Evolutionary conservation across 2,888 invertebrate genomes (phyloP).

Genomic region (Drosophila buzzatii): DNA sequence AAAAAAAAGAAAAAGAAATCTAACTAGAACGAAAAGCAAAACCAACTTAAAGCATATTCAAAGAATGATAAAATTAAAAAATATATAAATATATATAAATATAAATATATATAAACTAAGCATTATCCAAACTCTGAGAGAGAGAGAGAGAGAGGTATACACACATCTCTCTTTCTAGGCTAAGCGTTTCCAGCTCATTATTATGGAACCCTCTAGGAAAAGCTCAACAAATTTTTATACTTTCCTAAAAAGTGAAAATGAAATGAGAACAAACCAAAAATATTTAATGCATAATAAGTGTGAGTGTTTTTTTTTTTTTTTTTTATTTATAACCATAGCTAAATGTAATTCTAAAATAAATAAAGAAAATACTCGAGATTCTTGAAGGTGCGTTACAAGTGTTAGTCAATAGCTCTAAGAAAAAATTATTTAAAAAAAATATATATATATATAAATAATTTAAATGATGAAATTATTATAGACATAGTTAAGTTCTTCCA

Average conservation of each 20-base stretch:
- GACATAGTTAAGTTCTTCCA: constrained; percentile 77
- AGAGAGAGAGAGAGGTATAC: background rate
- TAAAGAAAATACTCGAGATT: constrained; percentile 34
- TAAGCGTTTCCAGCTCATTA: constrained; percentile 42
- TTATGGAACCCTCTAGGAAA: constrained; percentile 36
- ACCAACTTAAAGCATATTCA: constrained; percentile 13
- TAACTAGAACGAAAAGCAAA: constrained; percentile 2
- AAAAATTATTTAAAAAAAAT: constrained; percentile 1
- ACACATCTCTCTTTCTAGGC: constrained; percentile 18
- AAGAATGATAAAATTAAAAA: constrained; percentile 13
- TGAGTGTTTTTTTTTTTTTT: constrained; percentile 16
- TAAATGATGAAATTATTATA: constrained; percentile 1
- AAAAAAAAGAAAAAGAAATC: background rate
- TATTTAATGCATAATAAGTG: constrained; percentile 17
- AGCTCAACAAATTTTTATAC: constrained; percentile 76
- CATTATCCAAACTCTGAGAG: constrained; percentile 1
- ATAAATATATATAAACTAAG: constrained; percentile 3
- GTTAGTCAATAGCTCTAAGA: constrained; percentile 29
- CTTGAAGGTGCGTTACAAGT: constrained; percentile 42
- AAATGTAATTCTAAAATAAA: constrained; percentile 20
- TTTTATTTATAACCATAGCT: constrained; percentile 25
- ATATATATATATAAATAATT: background rate
- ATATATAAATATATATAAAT: background rate
- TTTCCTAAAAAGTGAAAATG: constrained; percentile 61
- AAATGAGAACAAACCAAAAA: background rate